Evolutionary conservation across 2,113 vertebrate genomes (phyloP).

Genomic region (Zosterops japonicus): DNA sequence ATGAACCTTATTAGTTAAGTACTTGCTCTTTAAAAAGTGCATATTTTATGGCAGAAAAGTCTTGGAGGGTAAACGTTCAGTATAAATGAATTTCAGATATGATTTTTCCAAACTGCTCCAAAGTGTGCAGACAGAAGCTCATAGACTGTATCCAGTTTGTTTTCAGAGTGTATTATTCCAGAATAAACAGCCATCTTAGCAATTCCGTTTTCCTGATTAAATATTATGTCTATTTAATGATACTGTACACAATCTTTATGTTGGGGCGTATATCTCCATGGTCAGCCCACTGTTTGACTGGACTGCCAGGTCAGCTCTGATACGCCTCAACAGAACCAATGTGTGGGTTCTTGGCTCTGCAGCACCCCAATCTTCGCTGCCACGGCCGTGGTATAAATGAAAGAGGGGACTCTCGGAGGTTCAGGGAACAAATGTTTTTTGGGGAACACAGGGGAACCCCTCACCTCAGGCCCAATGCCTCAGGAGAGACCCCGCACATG

Average conservation of each 20-base stretch:
- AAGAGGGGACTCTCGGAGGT: too few species aligned
- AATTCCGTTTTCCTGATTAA: not conserved
- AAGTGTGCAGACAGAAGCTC: not conserved
- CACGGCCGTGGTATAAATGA: too few species aligned
- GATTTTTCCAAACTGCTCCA: not conserved
- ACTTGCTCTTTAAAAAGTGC: constrained; percentile 26
- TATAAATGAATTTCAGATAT: not conserved
- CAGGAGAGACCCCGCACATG: too few species aligned
- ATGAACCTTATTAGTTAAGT: constrained; percentile 27
- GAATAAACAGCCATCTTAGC: not conserved
- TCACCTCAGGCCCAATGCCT: too few species aligned
- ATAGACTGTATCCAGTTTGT: not conserved
- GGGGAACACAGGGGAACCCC: too few species aligned
- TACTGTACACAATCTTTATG: not conserved
- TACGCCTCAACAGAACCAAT: too few species aligned
- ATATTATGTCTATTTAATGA: not conserved
- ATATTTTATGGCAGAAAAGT: constrained; percentile 12
- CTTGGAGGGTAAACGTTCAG: not conserved
- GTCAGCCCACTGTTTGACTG: too few species aligned
- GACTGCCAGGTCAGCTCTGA: too few species aligned
- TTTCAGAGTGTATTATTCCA: constrained; percentile 10
- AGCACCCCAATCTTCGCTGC: too few species aligned
- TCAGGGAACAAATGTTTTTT: too few species aligned
- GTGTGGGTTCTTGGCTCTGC: too few species aligned
- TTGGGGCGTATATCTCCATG: too few species aligned